A percentile compares a stretch with the other conserved stretches of the same genome.
phyloP scores from a whole-genome alignment of 2,797 vertebrate genomes.

The Rousettus madagascariensis region DNA sequence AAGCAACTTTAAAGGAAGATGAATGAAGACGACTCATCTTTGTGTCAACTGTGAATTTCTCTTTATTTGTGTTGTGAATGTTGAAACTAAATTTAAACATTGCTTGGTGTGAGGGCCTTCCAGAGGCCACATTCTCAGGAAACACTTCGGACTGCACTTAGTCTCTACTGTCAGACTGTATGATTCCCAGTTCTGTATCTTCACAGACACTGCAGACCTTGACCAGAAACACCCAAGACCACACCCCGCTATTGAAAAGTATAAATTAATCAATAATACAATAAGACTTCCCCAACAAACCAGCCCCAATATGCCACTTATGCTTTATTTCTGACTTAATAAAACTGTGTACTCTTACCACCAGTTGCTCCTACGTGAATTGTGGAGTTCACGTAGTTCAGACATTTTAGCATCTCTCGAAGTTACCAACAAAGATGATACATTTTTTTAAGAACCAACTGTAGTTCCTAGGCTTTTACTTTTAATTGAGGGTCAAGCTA shows the following conservation, averaged over 20 bases:
- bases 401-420: not conserved
- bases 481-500: not conserved
- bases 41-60: conserved; percentile 60
- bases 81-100: conserved; percentile 67
- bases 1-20: conserved; percentile 60
- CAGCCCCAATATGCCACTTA: not conserved
- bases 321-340: not conserved
- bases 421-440: not conserved
- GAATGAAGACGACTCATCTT: conserved; percentile 61
- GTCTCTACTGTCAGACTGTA: not conserved
- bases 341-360: not conserved
- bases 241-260: not conserved
- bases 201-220: not conserved
- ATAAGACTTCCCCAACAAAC: not conserved
- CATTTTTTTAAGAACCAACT: not conserved
- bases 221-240: not conserved
- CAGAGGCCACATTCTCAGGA: conserved; percentile 47
- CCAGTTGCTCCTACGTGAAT: not conserved
- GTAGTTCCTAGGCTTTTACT: not conserved
- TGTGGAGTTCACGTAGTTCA: not conserved
- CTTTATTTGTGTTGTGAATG: conserved; percentile 48
- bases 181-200: not conserved
- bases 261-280: not conserved
- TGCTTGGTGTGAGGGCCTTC: conserved; percentile 48
- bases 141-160: not conserved